Evolutionary conservation across 2,113 vertebrate genomes (phyloP), one percentile per base, ranked within the genome.

Genomic region (Australoheros scitulus): DNA sequence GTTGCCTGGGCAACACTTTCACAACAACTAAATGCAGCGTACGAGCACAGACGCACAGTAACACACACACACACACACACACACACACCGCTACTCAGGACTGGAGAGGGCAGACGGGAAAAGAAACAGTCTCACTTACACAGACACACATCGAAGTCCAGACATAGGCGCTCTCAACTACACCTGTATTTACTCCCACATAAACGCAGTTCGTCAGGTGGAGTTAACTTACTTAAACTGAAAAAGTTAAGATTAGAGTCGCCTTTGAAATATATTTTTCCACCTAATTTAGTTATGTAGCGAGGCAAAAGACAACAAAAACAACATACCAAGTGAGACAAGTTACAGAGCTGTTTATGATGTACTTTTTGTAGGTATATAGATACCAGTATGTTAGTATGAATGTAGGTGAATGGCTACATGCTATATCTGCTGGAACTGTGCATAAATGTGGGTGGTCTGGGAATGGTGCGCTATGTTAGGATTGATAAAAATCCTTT

Each of bases 1-100:
- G 91, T 92, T 93, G 87, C 93, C 61, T 70, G 63, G 65, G 90
- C 26, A 79, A 92, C 68, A 58, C 86, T 79, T 79, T 70, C 77
- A 81, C 57, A 10, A 81, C 86, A 82, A 68, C 72, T 61, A 59
- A 88, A 80, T 50, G 52, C 17, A 55, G 68, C 24, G 26, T 74
- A 26, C 56, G 63, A 68, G 58, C 76, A 57, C 29, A n/a, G 52
- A 84, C 32, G 29, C 58, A 50, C 56, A 41, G 14, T 70, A 24
- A 81, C 80, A 61, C 32, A 32, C 32, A 6, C 32, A 32, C 32
- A 32, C 32, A 36, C 34, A 7, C 34, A 7, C 81, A 76, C 26
- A 74, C 84, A 76, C 26, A 74, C 82, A 83, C 55, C 47, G 17
- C 36, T 72, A 79, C 57, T 82, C 36, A 24, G 64, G 38, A 17